phyloP scores from a whole-genome alignment of 2,797 vertebrate genomes.

The Monodelphis domestica region DNA sequence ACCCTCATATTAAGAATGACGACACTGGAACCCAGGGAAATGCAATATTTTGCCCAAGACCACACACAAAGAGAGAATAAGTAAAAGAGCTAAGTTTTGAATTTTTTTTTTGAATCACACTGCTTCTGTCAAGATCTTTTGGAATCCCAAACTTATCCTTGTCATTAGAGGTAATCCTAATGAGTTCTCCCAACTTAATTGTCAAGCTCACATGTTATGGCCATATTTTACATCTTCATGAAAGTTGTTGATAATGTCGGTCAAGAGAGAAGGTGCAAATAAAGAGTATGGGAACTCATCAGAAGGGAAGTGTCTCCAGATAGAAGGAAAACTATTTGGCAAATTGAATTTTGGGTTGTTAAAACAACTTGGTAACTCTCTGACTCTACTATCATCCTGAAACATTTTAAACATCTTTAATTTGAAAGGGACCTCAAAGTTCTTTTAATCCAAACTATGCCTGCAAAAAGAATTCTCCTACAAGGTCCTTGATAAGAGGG shows the following conservation, averaged over 20 bases:
- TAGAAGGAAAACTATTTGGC: not conserved
- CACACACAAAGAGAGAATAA: not conserved
- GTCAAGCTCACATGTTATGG: slow-evolving; percentile 10
- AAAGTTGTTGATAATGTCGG: slow-evolving; percentile 26
- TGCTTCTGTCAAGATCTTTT: not conserved
- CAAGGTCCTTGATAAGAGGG: not conserved
- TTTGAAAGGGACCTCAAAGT: not conserved
- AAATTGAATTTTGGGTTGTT: not conserved
- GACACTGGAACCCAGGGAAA: not conserved
- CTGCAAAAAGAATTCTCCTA: not conserved
- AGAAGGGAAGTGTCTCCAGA: not conserved
- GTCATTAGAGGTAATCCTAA: not conserved
- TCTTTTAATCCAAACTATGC: not conserved
- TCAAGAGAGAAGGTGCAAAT: not conserved
- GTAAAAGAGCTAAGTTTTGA: not conserved
- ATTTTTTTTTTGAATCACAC: not conserved
- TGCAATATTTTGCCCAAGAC: not conserved
- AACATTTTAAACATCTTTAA: not conserved
- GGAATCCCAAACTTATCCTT: not conserved
- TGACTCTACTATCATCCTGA: not conserved
- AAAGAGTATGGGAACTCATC: not conserved
- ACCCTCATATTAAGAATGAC: not conserved
- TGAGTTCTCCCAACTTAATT: not conserved
- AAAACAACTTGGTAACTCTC: not conserved
- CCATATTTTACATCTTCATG: not conserved